Evolutionary conservation across 2,797 vertebrate species (phyloP), one percentile per base, ranked within the genome.

Genomic region (Ataeniobius toweri): DNA sequence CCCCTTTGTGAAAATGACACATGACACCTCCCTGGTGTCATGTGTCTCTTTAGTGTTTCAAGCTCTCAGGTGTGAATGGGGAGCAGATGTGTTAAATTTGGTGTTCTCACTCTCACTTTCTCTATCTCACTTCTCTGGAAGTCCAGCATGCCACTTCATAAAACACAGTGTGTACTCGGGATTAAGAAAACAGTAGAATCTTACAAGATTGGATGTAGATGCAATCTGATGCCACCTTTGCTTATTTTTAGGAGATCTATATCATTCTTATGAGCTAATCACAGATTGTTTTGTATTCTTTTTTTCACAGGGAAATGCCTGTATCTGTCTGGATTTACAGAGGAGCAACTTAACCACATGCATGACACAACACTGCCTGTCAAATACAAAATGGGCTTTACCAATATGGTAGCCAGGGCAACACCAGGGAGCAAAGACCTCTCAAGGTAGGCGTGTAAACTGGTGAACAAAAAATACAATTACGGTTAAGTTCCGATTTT

Each of bases 351-450:
- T 77, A 99, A 96, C 92, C 98, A 99, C 88, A 96, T 96, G 96
- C 94, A 96, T 6, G 98, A 99, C 86, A 94, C 96, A 63, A 89
- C 89, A 6, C 94, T 99, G 85, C 98, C 98, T 0, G 95, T 93
- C 81, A 99, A 99, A 80, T 99, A 99, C 6, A 96, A 98, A 61
- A 99, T 99, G 89, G 98, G 98, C 71, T 99, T 99, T 93, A 99
- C 98, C 82, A 99, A 99, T 87, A 99, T 99, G 98, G 98, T 99
- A 61, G 97, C 95, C 81, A 95, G 98, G 89, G 98, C 98, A 0
- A 99, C 98, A 0, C 98, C 98, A 13, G 97, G 98, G 73, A 99
- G 98, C 94, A 99, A 99, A 91, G 98, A 99, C 89, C 97, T 99
- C 50, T 95, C 97, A 46, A 99, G 95, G 98, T 99, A 88, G 2